phyloP scores from a whole-genome alignment of 2,888 invertebrate species.

The Choreutis nemorana region DNA sequence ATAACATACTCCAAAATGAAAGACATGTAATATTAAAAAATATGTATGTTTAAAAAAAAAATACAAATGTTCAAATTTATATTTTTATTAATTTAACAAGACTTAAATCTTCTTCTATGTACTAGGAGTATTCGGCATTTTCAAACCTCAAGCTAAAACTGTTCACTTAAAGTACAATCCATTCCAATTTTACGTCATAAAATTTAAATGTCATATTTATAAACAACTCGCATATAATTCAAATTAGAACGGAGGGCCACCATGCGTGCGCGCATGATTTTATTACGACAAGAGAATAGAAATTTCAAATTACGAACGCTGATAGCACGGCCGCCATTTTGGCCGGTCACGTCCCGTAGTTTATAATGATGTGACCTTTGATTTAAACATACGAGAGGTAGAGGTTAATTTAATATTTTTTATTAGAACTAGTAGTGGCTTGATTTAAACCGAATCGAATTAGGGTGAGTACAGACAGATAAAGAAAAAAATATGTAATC shows the following conservation, averaged over 20 bases:
- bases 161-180: neutral
- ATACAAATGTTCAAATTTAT: too few species aligned
- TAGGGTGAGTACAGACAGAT: constrained; percentile 15
- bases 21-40: too few species aligned
- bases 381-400: constrained; percentile 35
- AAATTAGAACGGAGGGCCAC: constrained; percentile 23
- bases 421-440: constrained; percentile 43
- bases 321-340: constrained; percentile 26
- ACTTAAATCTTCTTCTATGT: too few species aligned
- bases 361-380: constrained; percentile 60
- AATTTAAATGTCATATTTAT: too few species aligned
- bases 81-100: too few species aligned
- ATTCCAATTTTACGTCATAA: too few species aligned
- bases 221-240: constrained; percentile 19
- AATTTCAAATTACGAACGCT: constrained; percentile 39
- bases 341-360: constrained; percentile 50
- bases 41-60: too few species aligned
- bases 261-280: constrained; percentile 50
- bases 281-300: constrained; percentile 57
- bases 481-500: too few species aligned
- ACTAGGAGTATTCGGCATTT: neutral
- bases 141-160: neutral
- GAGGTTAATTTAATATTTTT: constrained; percentile 50
- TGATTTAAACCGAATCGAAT: constrained; percentile 28
- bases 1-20: too few species aligned